Base-by-base conservation (phyloP, 2,888 invertebrate species). In the Stenotaenia linearis region DNA sequence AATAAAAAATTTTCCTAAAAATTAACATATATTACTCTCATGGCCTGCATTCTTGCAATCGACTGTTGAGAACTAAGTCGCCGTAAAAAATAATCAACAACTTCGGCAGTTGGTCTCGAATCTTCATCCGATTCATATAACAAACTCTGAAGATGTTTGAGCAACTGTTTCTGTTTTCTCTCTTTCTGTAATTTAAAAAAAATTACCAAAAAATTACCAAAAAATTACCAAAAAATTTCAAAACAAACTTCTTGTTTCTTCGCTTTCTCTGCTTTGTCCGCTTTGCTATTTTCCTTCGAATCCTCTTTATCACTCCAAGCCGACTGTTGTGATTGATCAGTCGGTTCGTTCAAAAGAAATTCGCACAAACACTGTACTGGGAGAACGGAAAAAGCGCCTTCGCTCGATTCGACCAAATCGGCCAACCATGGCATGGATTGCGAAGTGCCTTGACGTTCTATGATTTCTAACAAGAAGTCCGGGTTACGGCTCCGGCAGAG, bases 301-400 rank as follows among this genome's bases (percentile, higher is more conserved):
- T 81, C 80, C 35, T 82, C 82, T 56, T 80, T 80, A 74, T 79
- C 56, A 78, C 78, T 80, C 78, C 84, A 79, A 80, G 74, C 81
- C 78, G 84, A 79, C 80, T 61, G 81, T 18, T 79, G 78, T 10
- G 30, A 77, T 25, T n/a, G 78, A 21, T 9, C 76, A 80, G 21
- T 81, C 80, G 4, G 82, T 79, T 1, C 82, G 56, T 30, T 87
- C 1, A 97, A 90, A 77, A 98, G 89, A 88, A 97, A 97, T 88
- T 98, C 98, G 88, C 98, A 98, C 77, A 98, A 89, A 85, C 97
- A 98, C 85, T 97, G 97, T n/a, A 98, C 96, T 0, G 98, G 98
- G 23, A 98, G 88, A 83, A 96, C 94, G 84, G 94, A 93, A 82
- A 93, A 89, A 21, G 94, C 93, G 0, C 94, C 93, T 84, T 96